A percentile compares a stretch with the other conserved stretches of the same genome.
phyloP scores from a whole-genome alignment of 1,140 invertebrate species.

The Choristoneura fumiferana region DNA sequence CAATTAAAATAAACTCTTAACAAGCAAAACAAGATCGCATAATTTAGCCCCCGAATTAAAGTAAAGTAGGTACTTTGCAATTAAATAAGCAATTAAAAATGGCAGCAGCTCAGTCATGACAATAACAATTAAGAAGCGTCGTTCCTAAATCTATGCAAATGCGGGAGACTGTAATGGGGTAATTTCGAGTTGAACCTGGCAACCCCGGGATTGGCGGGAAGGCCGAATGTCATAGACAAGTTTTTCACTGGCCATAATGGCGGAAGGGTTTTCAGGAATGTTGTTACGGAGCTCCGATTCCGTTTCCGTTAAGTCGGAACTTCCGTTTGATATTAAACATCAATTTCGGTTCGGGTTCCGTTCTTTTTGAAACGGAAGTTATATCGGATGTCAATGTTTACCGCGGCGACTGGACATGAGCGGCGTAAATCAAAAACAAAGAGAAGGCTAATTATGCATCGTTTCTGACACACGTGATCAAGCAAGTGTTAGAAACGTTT shows the following conservation, averaged over 20 bases:
- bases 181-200: conserved; percentile 36
- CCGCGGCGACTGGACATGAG: too few species aligned
- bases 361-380: too few species aligned
- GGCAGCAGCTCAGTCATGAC: conserved; percentile 36
- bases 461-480: too few species aligned
- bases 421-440: too few species aligned
- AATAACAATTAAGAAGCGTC: conserved; percentile 42
- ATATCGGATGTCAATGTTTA: too few species aligned
- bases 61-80: conserved; percentile 26
- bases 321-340: too few species aligned
- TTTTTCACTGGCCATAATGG: not conserved
- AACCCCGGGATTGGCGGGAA: conserved; percentile 3
- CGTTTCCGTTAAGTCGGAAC: too few species aligned
- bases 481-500: too few species aligned
- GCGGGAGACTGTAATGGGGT: conserved; percentile 39
- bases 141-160: conserved; percentile 56
- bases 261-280: not conserved
- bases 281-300: too few species aligned
- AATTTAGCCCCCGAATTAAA: conserved; percentile 29
- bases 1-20: conserved; percentile 25
- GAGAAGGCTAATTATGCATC: too few species aligned
- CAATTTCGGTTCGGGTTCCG: too few species aligned
- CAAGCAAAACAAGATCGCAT: conserved; percentile 20
- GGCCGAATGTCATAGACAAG: not conserved
- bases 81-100: conserved; percentile 46